phyloP scores from a whole-genome alignment of 2,113 vertebrate species.

The Anguilla japonica region DNA sequence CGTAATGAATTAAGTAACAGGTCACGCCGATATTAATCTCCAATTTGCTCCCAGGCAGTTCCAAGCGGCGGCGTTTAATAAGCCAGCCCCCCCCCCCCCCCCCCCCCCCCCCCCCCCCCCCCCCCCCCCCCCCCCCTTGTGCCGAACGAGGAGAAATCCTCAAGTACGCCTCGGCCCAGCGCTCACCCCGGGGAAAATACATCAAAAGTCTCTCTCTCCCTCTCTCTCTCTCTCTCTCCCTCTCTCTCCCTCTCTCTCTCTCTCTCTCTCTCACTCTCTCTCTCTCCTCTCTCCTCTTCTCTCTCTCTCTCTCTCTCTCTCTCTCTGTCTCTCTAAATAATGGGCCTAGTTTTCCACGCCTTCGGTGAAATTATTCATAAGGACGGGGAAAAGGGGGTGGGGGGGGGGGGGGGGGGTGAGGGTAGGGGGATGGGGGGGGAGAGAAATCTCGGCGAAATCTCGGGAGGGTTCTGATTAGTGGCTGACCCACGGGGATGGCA shows the following conservation, averaged over 20 bases:
- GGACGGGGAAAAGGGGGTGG: constrained; percentile 39
- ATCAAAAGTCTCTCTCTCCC: constrained; percentile 91
- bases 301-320: constrained; percentile 76
- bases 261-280: too few relatives aligned
- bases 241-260: too few relatives aligned
- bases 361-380: constrained; percentile 99
- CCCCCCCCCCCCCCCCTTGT: constrained; percentile 93
- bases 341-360: constrained; percentile 85
- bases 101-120: too few relatives aligned
- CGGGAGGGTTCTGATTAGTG: constrained; percentile 96
- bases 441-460: constrained; percentile 82
- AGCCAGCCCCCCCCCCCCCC: constrained; percentile 73
- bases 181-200: constrained; percentile 91
- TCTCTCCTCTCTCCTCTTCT: constrained; percentile 55
- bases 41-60: constrained; percentile 95
- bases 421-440: constrained; percentile 45
- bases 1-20: constrained; percentile 99
- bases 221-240: constrained; percentile 51
- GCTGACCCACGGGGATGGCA: constrained; percentile 95
- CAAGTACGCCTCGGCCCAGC: constrained; percentile 75
- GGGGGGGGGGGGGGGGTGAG: too few relatives aligned
- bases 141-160: constrained; percentile 94
- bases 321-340: constrained; percentile 91
- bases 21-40: constrained; percentile 99
- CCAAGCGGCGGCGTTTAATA: constrained; percentile 99